Percentiles rank a stretch among this genome's conserved stretches.
These are phyloP conservation scores for Stegostoma tigrinum DNA, from an alignment of 2,113 vertebrate species.

Conservation along the genomic window DNA sequence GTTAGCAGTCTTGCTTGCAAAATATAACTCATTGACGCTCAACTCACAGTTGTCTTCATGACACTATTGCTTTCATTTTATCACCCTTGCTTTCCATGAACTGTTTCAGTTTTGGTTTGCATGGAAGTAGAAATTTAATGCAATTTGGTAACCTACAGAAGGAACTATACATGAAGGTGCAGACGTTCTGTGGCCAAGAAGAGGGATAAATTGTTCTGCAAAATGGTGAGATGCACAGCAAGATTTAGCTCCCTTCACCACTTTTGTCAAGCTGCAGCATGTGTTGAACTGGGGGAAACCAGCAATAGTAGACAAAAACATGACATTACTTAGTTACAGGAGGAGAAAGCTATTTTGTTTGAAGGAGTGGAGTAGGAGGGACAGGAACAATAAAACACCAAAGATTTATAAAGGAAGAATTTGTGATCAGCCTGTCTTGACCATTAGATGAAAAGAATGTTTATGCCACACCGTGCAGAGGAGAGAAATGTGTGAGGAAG, in stretches of 20 bases:
- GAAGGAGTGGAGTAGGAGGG: not conserved
- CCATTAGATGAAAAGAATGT: not conserved
- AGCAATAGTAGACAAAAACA: not conserved
- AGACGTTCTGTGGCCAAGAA: not conserved
- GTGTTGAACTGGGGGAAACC: not conserved
- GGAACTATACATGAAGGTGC: not conserved
- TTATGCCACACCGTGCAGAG: not conserved
- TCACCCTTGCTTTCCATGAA: not conserved
- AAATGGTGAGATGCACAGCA: not conserved
- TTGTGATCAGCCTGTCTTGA: not conserved
- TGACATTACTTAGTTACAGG: not conserved
- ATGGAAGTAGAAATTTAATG: not conserved
- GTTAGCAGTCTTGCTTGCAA: not conserved
- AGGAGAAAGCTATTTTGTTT: not conserved
- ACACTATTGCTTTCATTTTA: not conserved
- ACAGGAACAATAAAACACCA: not conserved
- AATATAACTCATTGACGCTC: not conserved
- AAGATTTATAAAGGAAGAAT: not conserved
- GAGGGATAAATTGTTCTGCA: not conserved
- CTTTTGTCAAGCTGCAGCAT: not conserved
- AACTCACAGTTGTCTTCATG: not conserved
- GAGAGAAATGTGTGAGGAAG: not conserved
- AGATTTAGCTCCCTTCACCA: not conserved
- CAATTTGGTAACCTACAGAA: not conserved
- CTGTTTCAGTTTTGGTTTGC: not conserved